These are phyloP conservation scores for Melanostoma mellinum DNA, from an alignment of 2,888 invertebrate species.

Conservation along the genomic window DNA sequence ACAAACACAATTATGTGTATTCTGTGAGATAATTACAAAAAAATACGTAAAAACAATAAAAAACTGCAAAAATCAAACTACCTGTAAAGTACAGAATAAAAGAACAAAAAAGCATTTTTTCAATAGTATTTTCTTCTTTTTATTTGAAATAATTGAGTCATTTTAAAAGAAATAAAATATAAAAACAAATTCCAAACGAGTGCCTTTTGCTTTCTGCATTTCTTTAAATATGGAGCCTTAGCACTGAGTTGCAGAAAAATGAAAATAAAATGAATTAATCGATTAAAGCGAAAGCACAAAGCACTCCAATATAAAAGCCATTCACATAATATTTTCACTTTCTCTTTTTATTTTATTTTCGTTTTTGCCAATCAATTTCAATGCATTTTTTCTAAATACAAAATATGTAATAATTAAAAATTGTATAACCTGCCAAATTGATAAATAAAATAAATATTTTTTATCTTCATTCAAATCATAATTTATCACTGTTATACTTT, in stretches of 20 bases:
- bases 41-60: conserved; percentile 25
- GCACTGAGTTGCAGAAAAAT: conserved; percentile 56
- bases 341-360: conserved; percentile 2
- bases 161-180: conserved; percentile 4
- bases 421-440: conserved; percentile 26
- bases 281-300: conserved; percentile 44
- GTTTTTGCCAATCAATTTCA: conserved; percentile 8
- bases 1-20: conserved; percentile 49
- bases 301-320: conserved; percentile 19
- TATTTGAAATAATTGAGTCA: conserved; percentile 13
- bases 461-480: conserved; percentile 7
- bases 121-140: conserved; percentile 15
- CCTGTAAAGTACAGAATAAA: conserved; percentile 71
- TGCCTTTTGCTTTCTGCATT: conserved; percentile 36
- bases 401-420: background rate
- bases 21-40: conserved; percentile 52
- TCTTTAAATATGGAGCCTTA: conserved; percentile 52
- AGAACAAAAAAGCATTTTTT: conserved; percentile 51
- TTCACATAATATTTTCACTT: background rate
- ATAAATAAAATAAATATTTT: conserved; percentile 15
- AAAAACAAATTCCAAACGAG: background rate
- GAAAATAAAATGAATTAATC: conserved; percentile 38
- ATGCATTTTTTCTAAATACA: conserved; percentile 8
- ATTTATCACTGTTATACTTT: background rate
- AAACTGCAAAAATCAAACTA: conserved; percentile 57